These are phyloP conservation scores for Peromyscus leucopus DNA, from an alignment of 2,113 vertebrate genomes.

Conservation along the genomic window DNA sequence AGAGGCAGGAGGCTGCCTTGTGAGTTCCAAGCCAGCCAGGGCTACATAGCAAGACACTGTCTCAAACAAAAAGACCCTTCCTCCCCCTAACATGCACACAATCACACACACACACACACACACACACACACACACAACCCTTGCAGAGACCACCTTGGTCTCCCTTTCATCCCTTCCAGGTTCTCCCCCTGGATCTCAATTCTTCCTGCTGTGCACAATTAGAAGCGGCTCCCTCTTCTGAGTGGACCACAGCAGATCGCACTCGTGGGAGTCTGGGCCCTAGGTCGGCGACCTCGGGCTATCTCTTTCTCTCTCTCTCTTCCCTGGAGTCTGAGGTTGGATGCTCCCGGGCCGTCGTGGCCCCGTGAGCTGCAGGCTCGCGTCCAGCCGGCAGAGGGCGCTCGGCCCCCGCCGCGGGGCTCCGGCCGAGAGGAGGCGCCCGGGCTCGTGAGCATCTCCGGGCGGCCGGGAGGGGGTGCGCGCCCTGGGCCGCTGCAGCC, in stretches of 20 bases:
- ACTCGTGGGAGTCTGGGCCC: neutral
- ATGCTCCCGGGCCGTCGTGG: neutral
- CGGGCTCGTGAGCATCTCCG: conserved; percentile 53
- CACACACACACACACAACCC: neutral
- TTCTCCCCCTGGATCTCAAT: neutral
- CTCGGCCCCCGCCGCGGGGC: conserved; percentile 25
- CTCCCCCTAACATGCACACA: neutral
- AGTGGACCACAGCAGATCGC: neutral
- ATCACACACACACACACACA: neutral
- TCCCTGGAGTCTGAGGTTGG: neutral
- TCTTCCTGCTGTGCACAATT: neutral
- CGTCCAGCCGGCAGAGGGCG: conserved; percentile 68
- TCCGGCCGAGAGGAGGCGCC: conserved; percentile 63
- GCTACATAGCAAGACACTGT: neutral
- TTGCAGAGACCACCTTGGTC: neutral
- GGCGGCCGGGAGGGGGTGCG: conserved; percentile 69
- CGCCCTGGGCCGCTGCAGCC: conserved; percentile 17
- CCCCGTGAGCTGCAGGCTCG: neutral
- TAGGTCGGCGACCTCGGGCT: neutral
- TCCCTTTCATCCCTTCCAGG: neutral
- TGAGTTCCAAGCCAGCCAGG: neutral
- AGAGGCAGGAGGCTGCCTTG: neutral
- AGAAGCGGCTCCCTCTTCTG: neutral
- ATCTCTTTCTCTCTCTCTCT: no score
- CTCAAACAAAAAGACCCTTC: neutral